Evolutionary conservation across 2,113 vertebrate species (phyloP).

Genomic region (Dunckerocampus dactyliophorus): DNA sequence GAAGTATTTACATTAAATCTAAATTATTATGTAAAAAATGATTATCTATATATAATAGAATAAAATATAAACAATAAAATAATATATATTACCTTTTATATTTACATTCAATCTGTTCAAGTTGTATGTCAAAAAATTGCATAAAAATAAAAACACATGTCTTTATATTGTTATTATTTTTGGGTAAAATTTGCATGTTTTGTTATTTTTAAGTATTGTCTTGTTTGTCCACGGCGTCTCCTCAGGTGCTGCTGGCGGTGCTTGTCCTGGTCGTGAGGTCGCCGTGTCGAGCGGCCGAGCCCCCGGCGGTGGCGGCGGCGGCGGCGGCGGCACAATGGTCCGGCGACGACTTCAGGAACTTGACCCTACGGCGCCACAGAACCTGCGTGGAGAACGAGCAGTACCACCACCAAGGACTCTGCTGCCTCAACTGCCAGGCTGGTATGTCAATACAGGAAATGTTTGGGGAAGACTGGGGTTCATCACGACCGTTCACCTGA

Average conservation of each 20-base stretch:
- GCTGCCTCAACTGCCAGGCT: slow-evolving; percentile 74
- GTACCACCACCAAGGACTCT: slow-evolving; percentile 64
- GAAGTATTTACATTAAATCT: no score
- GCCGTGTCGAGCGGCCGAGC: slow-evolving; percentile 49
- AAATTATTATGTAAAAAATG: no score
- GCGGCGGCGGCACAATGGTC: slow-evolving; percentile 39
- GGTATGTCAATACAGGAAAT: slow-evolving; percentile 55
- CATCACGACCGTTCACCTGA: background rate
- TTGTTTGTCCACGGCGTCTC: background rate
- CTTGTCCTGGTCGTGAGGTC: slow-evolving; percentile 45
- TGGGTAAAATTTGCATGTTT: no score
- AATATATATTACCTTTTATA: no score
- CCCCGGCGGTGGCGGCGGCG: slow-evolving; percentile 14
- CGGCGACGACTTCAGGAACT: slow-evolving; percentile 50
- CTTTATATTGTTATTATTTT: no score
- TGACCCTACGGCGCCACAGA: slow-evolving; percentile 45
- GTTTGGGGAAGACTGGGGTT: no score
- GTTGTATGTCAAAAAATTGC: no score
- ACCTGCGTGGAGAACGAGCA: slow-evolving; percentile 69
- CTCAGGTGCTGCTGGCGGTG: slow-evolving; percentile 41
- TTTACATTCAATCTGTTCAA: no score
- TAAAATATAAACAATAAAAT: no score
- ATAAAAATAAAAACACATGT: no score
- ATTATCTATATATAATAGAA: no score
- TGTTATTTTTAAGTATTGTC: no score